Percentiles rank a stretch among this genome's conserved stretches.
These are phyloP conservation scores for Trypoxylon attenuatum DNA, from an alignment of 2,888 invertebrate genomes.

Conservation along the genomic window DNA sequence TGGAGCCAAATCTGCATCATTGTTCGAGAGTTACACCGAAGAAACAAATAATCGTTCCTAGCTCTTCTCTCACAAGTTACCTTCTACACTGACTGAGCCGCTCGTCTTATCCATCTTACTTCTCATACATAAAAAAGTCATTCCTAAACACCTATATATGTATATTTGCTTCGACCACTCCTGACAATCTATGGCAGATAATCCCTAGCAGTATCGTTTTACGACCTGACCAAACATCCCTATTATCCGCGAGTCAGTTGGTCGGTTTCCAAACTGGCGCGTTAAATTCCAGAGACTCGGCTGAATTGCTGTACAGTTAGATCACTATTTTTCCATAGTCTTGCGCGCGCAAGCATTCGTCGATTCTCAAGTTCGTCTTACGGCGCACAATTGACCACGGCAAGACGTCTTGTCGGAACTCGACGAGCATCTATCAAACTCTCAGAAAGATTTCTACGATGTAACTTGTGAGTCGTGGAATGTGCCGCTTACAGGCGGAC, in stretches of 20 bases:
- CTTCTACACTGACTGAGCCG: no score
- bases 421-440: conserved; percentile 4
- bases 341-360: neutral
- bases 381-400: conserved; percentile 2
- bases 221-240: no score
- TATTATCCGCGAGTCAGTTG: neutral
- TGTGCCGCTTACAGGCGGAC: conserved; percentile 27
- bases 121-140: no score
- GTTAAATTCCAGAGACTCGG: neutral
- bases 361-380: neutral
- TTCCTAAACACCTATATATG: no score
- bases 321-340: neutral
- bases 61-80: no score
- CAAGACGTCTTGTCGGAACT: neutral
- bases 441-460: conserved; percentile 7
- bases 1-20: conserved; percentile 12
- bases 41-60: conserved; percentile 9
- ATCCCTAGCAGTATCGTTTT: no score
- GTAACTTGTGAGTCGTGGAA: conserved; percentile 29
- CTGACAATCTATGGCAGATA: no score
- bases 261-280: conserved; percentile 6
- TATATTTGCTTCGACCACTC: no score
- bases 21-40: neutral
- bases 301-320: conserved; percentile 12
- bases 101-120: no score